Evolutionary conservation across 2,888 invertebrate species (phyloP), one percentile per base, ranked within the genome.

Genomic region (Torymus auratus): DNA sequence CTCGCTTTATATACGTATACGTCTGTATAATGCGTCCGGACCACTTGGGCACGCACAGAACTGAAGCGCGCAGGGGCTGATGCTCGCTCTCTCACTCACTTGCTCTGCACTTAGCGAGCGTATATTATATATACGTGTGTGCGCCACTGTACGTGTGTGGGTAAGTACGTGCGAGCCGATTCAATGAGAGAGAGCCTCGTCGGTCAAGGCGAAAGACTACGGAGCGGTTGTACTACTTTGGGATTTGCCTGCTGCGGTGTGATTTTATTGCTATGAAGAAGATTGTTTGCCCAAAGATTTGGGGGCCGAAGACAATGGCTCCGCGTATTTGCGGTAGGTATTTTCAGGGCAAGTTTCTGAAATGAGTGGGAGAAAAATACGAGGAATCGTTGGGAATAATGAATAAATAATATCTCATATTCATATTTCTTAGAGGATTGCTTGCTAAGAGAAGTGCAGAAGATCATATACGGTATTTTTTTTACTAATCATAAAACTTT

Each of bases 1-100:
- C 52, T 65, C 61, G 53, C 58, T 75, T 69, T 65, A 62, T 79
- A 23, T 62, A 53, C 56, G n/a, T 50, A 77, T 85, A 85, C 86
- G 88, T 87, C 87, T 88, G 88, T 88, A 89, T 90, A 90, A 90
- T 90, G 88, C 89, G 89, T 89, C 85, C 86, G 87, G 87, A 88
- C 86, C 89, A 91, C 90, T 91, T 90, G 88, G 90, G 90, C 91
- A 91, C 90, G 91, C 90, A 91, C 90, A 85, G 87, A 82, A 78
- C 83, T 81, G 74, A 70, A 79, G 82, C 86, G 86, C 84, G 84
- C 86, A 85, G 87, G 87, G 86, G 83, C 86, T 84, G 84, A 86
- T 85, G 85, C 86, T 85, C 87, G 86, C 53, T 23, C 67, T 52
- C 41, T 17, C 28, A 55, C 65, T 65, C 74, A 56, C 41, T 41